Percentiles rank a stretch among this genome's conserved stretches.
Evolutionary conservation across 2,113 vertebrate genomes (phyloP).

Genomic region (Pyrgilauda ruficollis): DNA sequence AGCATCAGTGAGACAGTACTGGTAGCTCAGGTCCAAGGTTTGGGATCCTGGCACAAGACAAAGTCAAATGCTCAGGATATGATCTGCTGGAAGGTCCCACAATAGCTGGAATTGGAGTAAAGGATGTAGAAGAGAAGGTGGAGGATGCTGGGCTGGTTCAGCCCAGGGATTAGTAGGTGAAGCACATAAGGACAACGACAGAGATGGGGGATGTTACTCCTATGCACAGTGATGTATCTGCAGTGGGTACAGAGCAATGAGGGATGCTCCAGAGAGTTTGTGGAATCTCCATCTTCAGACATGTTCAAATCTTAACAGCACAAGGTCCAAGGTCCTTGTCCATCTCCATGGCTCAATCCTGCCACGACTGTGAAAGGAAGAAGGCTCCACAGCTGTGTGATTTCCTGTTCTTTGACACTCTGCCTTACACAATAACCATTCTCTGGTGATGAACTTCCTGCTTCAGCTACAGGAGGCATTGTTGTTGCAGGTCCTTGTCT

Average conservation of each 20-base stretch:
- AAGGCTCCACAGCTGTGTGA: background rate
- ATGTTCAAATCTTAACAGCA: background rate
- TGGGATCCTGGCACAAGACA: background rate
- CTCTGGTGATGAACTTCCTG: background rate
- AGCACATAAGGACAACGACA: background rate
- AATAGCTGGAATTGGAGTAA: background rate
- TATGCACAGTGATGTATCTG: background rate
- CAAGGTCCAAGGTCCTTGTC: background rate
- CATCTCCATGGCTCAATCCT: background rate
- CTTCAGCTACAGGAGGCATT: background rate
- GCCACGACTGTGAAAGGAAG: background rate
- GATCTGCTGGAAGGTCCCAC: background rate
- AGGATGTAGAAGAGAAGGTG: rapidly evolving
- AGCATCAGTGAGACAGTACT: background rate
- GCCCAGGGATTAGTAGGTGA: background rate
- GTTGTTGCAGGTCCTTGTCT: background rate
- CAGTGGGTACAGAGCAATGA: background rate
- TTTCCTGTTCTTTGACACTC: background rate
- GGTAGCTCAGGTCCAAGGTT: background rate
- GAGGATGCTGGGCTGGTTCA: background rate
- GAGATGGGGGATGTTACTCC: background rate
- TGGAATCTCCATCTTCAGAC: background rate
- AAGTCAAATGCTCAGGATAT: no score
- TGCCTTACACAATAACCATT: background rate
- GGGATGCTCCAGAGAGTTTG: background rate